Evolutionary conservation across 2,113 vertebrate genomes (phyloP), one percentile per base, ranked within the genome.

Genomic region (Paratilapia polleni): DNA sequence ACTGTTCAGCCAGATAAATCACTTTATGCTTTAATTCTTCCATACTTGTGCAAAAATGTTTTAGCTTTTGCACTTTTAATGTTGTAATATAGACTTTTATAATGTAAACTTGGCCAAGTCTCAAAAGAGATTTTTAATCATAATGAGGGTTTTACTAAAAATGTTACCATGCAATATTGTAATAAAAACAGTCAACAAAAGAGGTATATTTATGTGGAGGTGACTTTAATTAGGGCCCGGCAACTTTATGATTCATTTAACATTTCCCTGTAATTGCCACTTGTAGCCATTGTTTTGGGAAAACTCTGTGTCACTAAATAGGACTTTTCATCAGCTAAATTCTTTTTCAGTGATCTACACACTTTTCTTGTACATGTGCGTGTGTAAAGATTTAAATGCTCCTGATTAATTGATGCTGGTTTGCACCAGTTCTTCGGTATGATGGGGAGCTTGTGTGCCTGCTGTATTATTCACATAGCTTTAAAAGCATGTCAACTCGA

Each of bases 401-500:
- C 77, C 77, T 96, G 89, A 93, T 93, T 95, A 92, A 96, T 95
- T 94, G 80, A 96, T 92, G 77, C 57, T 78, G 73, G 57, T 91
- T 91, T 90, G 77, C 92, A 82, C 87, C 90, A 74, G 86, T 84
- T 87, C 87, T 80, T 83, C 85, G 3, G 82, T 84, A 87, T 66
- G 81, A 82, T 58, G 90, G 89, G 68, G 78, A 34, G 54, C 73
- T 47, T 84, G 86, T 77, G 86, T 5, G 75, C 54, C 41, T 78
- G 78, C 80, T 96, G 73, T 90, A 94, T 95, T 87, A 95, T 95
- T 95, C 86, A 96, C 84, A 38, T 77, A 26, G 82, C 77, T 90
- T 94, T 95, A 95, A 95, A 96, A 94, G 93, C 93, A 93, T 90
- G 93, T 92, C 93, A 89, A 91, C 73, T 86, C 89, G 91, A 94